Base-by-base conservation (phyloP, 1,140 invertebrate species). In the Uloborus diversus region DNA sequence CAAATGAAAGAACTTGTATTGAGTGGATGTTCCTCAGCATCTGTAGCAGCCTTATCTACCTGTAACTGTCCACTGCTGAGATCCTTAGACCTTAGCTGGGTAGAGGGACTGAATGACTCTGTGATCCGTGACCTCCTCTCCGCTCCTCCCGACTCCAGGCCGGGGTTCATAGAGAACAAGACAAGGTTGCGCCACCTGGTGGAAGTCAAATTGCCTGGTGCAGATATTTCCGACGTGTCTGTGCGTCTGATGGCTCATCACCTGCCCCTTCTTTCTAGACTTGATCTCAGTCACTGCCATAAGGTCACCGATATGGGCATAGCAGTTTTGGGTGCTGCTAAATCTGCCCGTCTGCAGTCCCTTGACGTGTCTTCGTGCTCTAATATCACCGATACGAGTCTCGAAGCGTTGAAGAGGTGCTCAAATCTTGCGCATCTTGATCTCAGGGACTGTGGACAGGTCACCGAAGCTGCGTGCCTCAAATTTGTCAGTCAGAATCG, bases 281-380 rank as follows among this genome's bases (percentile, higher is more conserved):
- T 97, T 57, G 93, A 96, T 87, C 87, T 96, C 11, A 95, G 93
- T 17, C 93, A 92, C 33, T 96, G 95, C 86, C 91, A 92, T 37
- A 89, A 93, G n/a, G 89, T 97, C 11, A 94, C 94, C 0, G 94
- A 96, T 85, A 92, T 93, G 5, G 95, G 94, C 32, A 92, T 96
- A n/a, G 93, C 94, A 2, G 93, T 94, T 84, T 88, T 97, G 32
- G 91, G 91, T 13, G 90, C 91, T 79, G 87, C 90, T 80, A 89
- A 90, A 76, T 88, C 91, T 68, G 86, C 90, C 79, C 88, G 91
- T 28, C 84, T 94, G 3, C 86, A 88, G 3, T 89, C 89, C 42
- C 85, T 96, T 0, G 93, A 95, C 86, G 86, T 97, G 37, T 92
- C 93, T 33, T 93, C 92, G 56, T 95, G 95, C 85, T 90, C 91